Evolutionary conservation across 2,113 vertebrate species (phyloP).

Genomic region (Thomomys bottae): DNA sequence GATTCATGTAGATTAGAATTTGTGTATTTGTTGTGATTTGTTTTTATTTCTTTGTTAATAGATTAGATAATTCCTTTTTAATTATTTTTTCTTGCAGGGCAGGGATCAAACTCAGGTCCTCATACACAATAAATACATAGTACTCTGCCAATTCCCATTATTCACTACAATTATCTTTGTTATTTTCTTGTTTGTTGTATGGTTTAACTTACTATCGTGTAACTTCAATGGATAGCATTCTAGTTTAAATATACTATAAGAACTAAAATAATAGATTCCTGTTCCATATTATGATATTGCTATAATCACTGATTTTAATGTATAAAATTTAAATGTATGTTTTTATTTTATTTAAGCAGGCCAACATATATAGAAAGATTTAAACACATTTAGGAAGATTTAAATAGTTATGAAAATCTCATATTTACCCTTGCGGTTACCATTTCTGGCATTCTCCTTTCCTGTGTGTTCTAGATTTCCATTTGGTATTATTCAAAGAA

Average conservation of each 20-base stretch:
- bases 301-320: background rate
- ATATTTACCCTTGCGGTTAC: background rate
- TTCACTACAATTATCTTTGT: background rate
- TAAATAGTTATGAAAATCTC: background rate
- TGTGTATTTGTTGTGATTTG: background rate
- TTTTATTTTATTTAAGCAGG: background rate
- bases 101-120: too few species aligned
- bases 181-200: background rate
- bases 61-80: background rate
- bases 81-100: too few species aligned
- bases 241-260: background rate
- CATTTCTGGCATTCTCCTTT: background rate
- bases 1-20: constrained; percentile 27
- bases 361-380: background rate
- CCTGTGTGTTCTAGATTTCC: background rate
- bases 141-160: background rate
- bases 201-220: background rate
- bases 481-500: background rate
- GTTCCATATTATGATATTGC: background rate
- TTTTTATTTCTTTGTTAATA: background rate
- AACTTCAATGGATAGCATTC: background rate
- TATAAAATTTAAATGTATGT: background rate
- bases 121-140: too few species aligned
- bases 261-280: background rate
- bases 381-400: background rate